These are phyloP conservation scores for Phoxinus phoxinus DNA, from an alignment of 2,113 vertebrate species.

Conservation along the genomic window DNA sequence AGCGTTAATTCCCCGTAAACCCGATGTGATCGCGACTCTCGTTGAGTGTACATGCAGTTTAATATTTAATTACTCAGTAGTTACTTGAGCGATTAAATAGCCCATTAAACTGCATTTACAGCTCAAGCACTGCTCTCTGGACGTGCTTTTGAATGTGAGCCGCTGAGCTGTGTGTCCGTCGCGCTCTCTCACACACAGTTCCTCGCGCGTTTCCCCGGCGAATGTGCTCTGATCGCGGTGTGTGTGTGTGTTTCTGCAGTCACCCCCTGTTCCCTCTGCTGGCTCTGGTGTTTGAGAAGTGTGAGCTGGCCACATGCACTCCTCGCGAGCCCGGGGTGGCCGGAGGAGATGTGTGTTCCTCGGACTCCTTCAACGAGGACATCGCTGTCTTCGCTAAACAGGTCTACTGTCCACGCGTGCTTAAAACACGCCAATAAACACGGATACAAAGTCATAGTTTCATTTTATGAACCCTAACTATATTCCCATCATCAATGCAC, in stretches of 20 bases:
- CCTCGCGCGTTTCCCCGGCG: too few relatives aligned
- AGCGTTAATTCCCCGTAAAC: not conserved
- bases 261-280: conserved; percentile 98
- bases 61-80: too few relatives aligned
- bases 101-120: too few relatives aligned
- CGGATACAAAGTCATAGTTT: not conserved
- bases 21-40: not conserved
- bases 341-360: conserved; percentile 98
- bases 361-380: conserved; percentile 99
- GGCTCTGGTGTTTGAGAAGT: conserved; percentile 99
- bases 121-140: too few relatives aligned
- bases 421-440: not conserved
- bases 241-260: conserved; percentile 80
- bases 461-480: not conserved
- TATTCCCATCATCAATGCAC: not conserved
- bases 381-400: conserved; percentile 99
- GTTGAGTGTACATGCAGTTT: not conserved
- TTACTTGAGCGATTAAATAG: too few relatives aligned
- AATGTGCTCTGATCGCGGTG: too few relatives aligned
- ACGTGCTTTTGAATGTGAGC: too few relatives aligned
- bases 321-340: conserved; percentile 98
- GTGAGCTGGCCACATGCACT: conserved; percentile 98
- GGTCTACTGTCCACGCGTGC: conserved; percentile 71
- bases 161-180: too few relatives aligned
- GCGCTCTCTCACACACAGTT: too few relatives aligned